These are phyloP conservation scores for Chironomus striatipennis DNA, from an alignment of 1,140 invertebrate genomes.

Conservation along the genomic window DNA sequence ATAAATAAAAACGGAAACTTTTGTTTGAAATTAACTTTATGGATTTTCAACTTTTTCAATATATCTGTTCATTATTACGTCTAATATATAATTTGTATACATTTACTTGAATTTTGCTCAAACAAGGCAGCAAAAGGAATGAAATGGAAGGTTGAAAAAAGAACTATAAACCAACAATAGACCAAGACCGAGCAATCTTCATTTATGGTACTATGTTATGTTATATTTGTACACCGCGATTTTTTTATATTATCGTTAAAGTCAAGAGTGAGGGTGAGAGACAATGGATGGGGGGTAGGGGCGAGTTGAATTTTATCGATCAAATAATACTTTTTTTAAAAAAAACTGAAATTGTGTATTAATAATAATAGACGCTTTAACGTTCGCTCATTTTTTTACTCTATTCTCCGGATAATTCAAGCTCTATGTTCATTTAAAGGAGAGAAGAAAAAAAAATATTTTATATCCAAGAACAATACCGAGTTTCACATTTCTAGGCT, in stretches of 20 bases:
- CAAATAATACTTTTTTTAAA: constrained; percentile 17
- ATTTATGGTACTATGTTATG: neutral
- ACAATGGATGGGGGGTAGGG: neutral
- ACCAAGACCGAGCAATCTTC: neutral
- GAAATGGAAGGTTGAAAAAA: too few relatives aligned
- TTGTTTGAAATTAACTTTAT: constrained; percentile 22
- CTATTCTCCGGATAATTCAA: neutral
- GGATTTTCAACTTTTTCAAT: constrained; percentile 20
- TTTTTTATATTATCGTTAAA: neutral
- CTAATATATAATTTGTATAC: constrained; percentile 14
- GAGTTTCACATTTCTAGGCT: constrained; percentile 4
- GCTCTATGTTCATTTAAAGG: neutral
- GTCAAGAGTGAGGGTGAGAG: neutral
- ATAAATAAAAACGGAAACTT: neutral
- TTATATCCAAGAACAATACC: neutral
- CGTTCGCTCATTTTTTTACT: neutral
- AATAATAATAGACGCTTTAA: constrained; percentile 18
- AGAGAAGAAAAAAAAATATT: neutral
- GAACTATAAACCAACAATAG: constrained; percentile 13
- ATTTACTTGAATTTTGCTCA: neutral
- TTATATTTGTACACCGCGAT: neutral
- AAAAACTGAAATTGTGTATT: constrained; percentile 17
- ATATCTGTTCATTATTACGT: constrained; percentile 3
- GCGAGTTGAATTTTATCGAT: constrained; percentile 19
- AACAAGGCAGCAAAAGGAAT: neutral